A percentile compares a stretch with the other conserved stretches of the same genome.
Conservation (phyloP, 2,888 invertebrate genomes). For the Pollenia griseotomentosa region DNA sequence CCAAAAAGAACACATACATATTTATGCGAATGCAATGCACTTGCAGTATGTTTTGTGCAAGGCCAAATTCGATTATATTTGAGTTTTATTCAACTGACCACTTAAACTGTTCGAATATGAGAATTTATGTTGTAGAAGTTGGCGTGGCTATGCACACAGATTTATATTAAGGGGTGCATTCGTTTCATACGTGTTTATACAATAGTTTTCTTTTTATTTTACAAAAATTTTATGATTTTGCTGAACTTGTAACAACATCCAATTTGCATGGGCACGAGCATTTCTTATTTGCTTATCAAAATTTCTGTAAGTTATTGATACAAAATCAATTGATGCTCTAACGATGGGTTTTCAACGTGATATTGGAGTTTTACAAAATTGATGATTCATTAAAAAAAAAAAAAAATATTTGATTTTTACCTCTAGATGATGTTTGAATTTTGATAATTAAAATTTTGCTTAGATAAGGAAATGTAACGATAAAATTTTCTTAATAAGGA, state of each 20-base stretch:
- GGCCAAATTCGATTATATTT: slow-evolving; percentile 2
- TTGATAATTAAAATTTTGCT: background rate
- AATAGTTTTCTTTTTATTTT: background rate
- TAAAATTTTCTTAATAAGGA: background rate
- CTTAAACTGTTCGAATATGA: slow-evolving; percentile 27
- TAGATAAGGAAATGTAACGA: background rate
- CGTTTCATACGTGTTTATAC: background rate
- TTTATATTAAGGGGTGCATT: background rate
- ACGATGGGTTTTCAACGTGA: background rate
- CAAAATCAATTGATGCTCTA: slow-evolving; percentile 27
- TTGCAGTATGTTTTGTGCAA: slow-evolving; percentile 4
- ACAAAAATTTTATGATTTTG: background rate
- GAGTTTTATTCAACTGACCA: slow-evolving; percentile 38
- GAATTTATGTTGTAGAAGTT: background rate
- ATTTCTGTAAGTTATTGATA: slow-evolving; percentile 8
- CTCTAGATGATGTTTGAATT: slow-evolving; percentile 8
- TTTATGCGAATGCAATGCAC: background rate
- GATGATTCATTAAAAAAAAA: slow-evolving; percentile 20
- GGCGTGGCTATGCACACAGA: too few species aligned
- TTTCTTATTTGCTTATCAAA: slow-evolving; percentile 2
- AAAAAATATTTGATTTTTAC: background rate
- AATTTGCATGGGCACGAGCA: background rate
- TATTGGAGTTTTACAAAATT: slow-evolving; percentile 1
- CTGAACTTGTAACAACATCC: slow-evolving; percentile 2
- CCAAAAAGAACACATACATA: background rate